Conservation (phyloP, 2,888 invertebrate genomes). For the Choreutis nemorana region DNA sequence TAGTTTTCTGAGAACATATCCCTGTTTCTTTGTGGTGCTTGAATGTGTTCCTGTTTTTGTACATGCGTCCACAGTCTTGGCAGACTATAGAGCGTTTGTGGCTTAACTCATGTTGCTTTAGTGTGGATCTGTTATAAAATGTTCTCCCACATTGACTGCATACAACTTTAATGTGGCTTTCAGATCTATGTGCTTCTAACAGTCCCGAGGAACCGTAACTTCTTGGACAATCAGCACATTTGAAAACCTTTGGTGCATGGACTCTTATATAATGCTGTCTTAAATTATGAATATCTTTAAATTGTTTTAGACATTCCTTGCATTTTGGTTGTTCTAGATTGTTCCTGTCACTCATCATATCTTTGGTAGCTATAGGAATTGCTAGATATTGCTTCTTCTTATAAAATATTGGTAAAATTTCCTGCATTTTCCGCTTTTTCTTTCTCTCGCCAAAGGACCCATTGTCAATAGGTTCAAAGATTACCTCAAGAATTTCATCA, state of each 20-base stretch:
- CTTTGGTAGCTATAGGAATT: conserved; percentile 18
- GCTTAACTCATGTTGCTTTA: conserved; percentile 33
- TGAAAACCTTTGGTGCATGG: conserved; percentile 31
- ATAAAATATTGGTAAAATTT: too few relatives aligned
- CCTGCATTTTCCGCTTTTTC: too few relatives aligned
- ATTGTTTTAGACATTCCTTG: conserved; percentile 29
- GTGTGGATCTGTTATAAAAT: conserved; percentile 27
- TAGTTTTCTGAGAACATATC: conserved; percentile 28
- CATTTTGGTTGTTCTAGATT: conserved; percentile 22
- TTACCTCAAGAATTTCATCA: too few relatives aligned
- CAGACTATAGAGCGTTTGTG: conserved; percentile 34
- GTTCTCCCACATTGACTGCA: conserved; percentile 41
- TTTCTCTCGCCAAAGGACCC: too few relatives aligned
- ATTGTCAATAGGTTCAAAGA: too few relatives aligned
- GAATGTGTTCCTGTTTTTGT: conserved; percentile 35
- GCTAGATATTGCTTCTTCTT: conserved; percentile 2
- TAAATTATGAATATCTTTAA: conserved; percentile 22
- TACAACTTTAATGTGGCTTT: conserved; percentile 25
- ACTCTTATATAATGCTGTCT: conserved; percentile 32
- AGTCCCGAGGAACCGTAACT: conserved; percentile 24
- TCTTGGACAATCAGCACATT: conserved; percentile 28
- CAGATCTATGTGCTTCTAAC: conserved; percentile 24
- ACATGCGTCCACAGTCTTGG: conserved; percentile 37
- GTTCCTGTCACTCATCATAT: conserved; percentile 27
- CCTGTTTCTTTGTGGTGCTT: conserved; percentile 37